Base-by-base conservation (phyloP, 2,888 invertebrate genomes). In the Bembecia ichneumoniformis region DNA sequence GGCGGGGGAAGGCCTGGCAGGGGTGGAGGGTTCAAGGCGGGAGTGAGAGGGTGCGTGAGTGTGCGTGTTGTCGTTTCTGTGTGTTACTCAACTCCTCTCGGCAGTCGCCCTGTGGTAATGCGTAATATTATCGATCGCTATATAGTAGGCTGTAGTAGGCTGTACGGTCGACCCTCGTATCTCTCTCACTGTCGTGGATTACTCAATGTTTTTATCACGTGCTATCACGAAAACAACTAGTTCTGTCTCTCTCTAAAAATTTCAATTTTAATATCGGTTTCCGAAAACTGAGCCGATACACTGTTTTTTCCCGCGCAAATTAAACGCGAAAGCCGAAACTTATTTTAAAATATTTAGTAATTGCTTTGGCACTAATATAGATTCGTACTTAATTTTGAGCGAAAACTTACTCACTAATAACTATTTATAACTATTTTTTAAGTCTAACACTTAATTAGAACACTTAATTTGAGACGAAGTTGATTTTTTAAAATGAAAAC, bases 71-170 rank as follows among this genome's bases (percentile, higher is more conserved):
- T 58, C 60, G 59, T 63, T 63, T 63, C 58, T 68, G 66, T 62
- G 64, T 66, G 65, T 64, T 61, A 64, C 62, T 67, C 70, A 63
- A 68, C 71, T 67, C 71, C 55, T 55, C 58, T 55, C 56, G 57
- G 58, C 64, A 72, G 77, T 71, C 74, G 70, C 67, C 71, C 71
- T 71, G 52, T 49, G 51, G 79, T 86, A 86, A 84, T 82, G 87
- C 87, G 87, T 87, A 86, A 82, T 87, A 81, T 72, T 87, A 87
- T 88, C 86, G 87, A 87, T 87, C 87, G 76, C 70, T 72, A 82
- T 28, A 28, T 84, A 83, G 74, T 80, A 81, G n/a, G 76, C 76
- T 72, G 76, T 74, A 66, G 73, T 75, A 76, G 66, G 66, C 70
- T 62, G 55, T 58, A 64, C 67, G 9, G 47, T 36, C 45, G 58